A percentile compares a stretch with the other conserved stretches of the same genome.
Evolutionary conservation across 2,888 invertebrate genomes (phyloP).

Genomic region (Tridacna crocea): DNA sequence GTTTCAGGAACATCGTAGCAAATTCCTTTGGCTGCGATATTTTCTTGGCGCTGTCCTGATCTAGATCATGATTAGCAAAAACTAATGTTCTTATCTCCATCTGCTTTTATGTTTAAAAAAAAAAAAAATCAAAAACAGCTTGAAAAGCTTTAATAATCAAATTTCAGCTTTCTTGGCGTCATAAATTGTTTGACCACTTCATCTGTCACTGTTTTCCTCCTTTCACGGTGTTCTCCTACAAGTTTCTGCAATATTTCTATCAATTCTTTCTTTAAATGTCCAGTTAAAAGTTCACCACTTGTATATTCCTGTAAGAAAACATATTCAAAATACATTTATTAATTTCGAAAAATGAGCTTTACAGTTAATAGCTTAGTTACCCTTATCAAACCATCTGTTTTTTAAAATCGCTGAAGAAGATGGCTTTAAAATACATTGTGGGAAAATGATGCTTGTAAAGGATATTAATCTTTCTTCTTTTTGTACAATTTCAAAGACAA

Average conservation of each 20-base stretch:
- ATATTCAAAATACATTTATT: not conserved
- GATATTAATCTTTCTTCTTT: not conserved
- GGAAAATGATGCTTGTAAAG: not conserved
- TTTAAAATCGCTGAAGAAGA: too few species aligned
- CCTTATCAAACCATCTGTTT: not conserved
- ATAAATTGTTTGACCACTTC: constrained; percentile 93
- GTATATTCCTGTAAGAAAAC: constrained; percentile 89
- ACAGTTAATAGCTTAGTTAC: not conserved
- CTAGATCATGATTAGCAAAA: too few species aligned
- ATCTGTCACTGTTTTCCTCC: constrained; percentile 92
- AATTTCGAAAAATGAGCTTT: too few species aligned
- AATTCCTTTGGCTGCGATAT: too few species aligned
- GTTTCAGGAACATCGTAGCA: too few species aligned
- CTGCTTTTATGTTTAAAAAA: too few species aligned
- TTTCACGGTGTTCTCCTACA: constrained; percentile 92
- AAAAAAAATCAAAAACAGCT: too few species aligned
- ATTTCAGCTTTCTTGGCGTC: constrained; percentile 89
- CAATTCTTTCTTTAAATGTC: constrained; percentile 96
- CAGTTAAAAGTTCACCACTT: constrained; percentile 95
- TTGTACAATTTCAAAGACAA: too few species aligned
- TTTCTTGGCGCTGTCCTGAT: too few species aligned
- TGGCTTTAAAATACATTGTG: not conserved
- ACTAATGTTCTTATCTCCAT: too few species aligned
- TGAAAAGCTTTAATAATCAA: constrained; percentile 59
- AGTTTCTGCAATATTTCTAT: constrained; percentile 92